phyloP scores from a whole-genome alignment of 2,888 invertebrate species.

The Lissonota sp. region DNA sequence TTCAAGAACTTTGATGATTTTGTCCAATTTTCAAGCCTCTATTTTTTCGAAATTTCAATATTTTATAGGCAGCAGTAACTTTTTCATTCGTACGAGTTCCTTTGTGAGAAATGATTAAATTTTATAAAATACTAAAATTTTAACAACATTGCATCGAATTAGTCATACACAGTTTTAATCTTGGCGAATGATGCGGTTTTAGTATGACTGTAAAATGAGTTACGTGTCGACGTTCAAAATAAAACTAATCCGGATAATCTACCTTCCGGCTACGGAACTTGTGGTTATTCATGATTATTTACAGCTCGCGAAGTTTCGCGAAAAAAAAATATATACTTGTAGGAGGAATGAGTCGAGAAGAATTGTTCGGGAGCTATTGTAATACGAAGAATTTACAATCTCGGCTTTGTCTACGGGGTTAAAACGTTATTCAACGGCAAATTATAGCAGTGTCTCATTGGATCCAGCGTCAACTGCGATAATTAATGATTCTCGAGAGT shows the following conservation, averaged over 20 bases:
- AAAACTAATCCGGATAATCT: conserved; percentile 47
- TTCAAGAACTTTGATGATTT: too few species aligned
- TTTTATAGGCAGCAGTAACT: too few species aligned
- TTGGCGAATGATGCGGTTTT: conserved; percentile 24
- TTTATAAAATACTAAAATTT: too few species aligned
- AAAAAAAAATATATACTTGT: not conserved
- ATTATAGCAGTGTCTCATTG: conserved; percentile 17
- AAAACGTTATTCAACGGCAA: conserved; percentile 16
- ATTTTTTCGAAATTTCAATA: too few species aligned
- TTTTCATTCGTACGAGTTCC: too few species aligned
- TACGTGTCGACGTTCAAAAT: conserved; percentile 21
- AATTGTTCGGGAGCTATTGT: conserved; percentile 10
- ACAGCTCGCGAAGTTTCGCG: conserved; percentile 29
- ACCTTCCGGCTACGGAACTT: conserved; percentile 41
- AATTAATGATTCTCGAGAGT: not conserved
- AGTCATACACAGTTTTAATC: conserved; percentile 12
- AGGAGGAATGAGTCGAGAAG: conserved; percentile 9
- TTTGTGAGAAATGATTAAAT: too few species aligned
- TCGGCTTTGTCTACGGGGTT: conserved; percentile 19
- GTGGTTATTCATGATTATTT: conserved; percentile 50
- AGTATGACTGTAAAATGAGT: conserved; percentile 34
- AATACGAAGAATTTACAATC: conserved; percentile 1
- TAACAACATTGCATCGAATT: conserved; percentile 1
- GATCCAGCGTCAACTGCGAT: conserved; percentile 28
- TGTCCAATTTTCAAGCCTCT: too few species aligned